A percentile compares a stretch with the other conserved stretches of the same genome.
Conservation (phyloP, 92 coral and sea anemone species). For the Porites cylindrica region DNA sequence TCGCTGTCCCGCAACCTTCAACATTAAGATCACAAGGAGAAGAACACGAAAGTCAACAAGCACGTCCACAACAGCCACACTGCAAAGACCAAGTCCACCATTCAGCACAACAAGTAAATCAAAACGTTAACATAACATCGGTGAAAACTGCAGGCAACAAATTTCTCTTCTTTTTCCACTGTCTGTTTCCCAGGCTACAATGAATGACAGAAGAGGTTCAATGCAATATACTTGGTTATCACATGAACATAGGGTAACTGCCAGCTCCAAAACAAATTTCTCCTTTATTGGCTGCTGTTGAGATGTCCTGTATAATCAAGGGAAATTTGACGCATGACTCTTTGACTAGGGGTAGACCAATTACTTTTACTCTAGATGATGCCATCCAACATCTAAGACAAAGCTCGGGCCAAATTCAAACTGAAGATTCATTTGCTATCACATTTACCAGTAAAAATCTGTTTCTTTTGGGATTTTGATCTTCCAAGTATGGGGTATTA, state of each 20-base stretch:
- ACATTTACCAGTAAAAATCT: no score
- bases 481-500: no score
- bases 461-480: no score
- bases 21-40: conserved; percentile 3
- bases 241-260: background rate
- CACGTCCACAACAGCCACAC: background rate
- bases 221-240: conserved; percentile 16
- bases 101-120: conserved; percentile 17
- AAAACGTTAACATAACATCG: conserved; percentile 12
- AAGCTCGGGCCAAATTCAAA: background rate
- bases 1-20: background rate
- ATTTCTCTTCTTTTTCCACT: conserved; percentile 8
- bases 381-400: background rate
- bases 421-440: no score
- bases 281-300: conserved; percentile 8
- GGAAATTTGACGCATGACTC: conserved; percentile 1
- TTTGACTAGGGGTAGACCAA: conserved; percentile 7
- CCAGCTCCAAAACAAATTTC: conserved; percentile 14
- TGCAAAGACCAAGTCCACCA: conserved; percentile 13
- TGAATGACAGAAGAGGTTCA: conserved; percentile 10
- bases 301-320: conserved; percentile 8
- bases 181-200: conserved; percentile 15
- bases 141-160: conserved; percentile 16
- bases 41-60: background rate
- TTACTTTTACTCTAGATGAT: background rate